Evolutionary conservation across 2,113 vertebrate species (phyloP).

Genomic region (Neogobius melanostomus): DNA sequence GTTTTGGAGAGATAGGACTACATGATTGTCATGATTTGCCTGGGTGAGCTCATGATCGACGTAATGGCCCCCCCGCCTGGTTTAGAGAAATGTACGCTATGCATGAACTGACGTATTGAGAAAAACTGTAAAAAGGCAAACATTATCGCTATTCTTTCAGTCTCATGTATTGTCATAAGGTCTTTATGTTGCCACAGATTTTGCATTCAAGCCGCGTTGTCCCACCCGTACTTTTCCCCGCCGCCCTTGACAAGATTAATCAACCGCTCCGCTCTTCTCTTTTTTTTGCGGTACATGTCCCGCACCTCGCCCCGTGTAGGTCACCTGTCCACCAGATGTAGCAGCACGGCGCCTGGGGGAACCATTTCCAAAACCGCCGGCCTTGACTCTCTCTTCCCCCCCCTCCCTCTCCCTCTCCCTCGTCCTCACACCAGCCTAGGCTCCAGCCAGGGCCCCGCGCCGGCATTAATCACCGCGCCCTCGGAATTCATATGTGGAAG

Average conservation of each 20-base stretch:
- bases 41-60: too few species aligned
- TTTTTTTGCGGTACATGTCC: slow-evolving; percentile 19
- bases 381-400: neutral
- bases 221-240: slow-evolving; percentile 3
- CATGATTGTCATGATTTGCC: too few species aligned
- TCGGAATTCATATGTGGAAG: slow-evolving; percentile 9
- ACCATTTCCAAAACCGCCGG: slow-evolving; percentile 13
- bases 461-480: slow-evolving; percentile 37
- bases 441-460: slow-evolving; percentile 22
- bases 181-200: neutral
- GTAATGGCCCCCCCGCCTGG: too few species aligned
- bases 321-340: slow-evolving; percentile 47
- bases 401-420: too few species aligned
- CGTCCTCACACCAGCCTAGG: slow-evolving; percentile 25
- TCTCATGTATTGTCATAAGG: neutral
- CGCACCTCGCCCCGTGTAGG: slow-evolving; percentile 9
- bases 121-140: too few species aligned
- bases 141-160: too few species aligned
- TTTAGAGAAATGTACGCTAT: too few species aligned
- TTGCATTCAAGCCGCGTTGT: slow-evolving; percentile 24
- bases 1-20: too few species aligned
- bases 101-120: too few species aligned
- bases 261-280: slow-evolving; percentile 26
- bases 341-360: slow-evolving; percentile 40
- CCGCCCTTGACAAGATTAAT: slow-evolving; percentile 55